Evolutionary conservation across 1,140 invertebrate species (phyloP), one percentile per base, ranked within the genome.

Genomic region (Pygmarrhopalites habei): DNA sequence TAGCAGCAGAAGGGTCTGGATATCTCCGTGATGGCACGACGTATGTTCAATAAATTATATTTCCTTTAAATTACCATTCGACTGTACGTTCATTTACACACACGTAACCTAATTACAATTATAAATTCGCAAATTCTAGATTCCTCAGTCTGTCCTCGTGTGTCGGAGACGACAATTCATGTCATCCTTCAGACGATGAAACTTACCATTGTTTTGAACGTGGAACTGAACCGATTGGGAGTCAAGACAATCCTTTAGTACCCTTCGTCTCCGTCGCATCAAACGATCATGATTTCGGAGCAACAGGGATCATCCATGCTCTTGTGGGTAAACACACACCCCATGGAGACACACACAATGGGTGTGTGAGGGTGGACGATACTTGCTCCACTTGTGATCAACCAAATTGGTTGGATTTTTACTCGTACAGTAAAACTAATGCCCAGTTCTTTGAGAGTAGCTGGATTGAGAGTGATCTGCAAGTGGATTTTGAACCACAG

Each of bases 1-100:
- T 56, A 4, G 53, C 28, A 14, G 3, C 39, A 5, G 53, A 56
- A 28, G 53, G 53, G 7, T 56, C 53, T 39, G 53, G 53, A 4
- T 56, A 35, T 28, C 30, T 56, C 15, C 53, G 53, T n/a, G 53
- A 56, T 41, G 53, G 19, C 15, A 41, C 32, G 25, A 56, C 53
- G 53, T 56, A 56, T 39, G 49, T 28, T 35, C 15, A 5, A 35
- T n/a, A n/a, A n/a, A n/a, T n/a, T n/a, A n/a, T n/a, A 35, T 5
- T 35, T 7, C 5, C 32, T 35, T 15, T 7, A n/a, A n/a, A n/a
- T n/a, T n/a, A n/a, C n/a, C n/a, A n/a, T n/a, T n/a, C n/a, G n/a
- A n/a, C n/a, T n/a, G n/a, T n/a, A n/a, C n/a, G n/a, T n/a, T n/a
- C n/a, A n/a, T n/a, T n/a, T n/a, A n/a, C n/a, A n/a, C n/a, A n/a